Base-by-base conservation (phyloP, 1,140 invertebrate genomes). In the Drepana arcuata region DNA sequence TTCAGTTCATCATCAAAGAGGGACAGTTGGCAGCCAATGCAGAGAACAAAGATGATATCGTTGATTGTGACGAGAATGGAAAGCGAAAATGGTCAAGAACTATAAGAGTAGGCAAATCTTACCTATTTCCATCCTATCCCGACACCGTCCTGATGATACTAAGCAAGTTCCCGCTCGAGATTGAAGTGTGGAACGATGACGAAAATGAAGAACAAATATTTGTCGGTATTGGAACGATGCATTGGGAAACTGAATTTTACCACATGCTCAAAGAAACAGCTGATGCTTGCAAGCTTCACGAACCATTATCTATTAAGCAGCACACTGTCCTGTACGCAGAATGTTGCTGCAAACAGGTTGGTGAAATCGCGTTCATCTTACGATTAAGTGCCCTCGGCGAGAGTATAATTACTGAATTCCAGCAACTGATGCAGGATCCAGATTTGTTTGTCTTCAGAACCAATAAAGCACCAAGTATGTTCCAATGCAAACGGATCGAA, bases 121-220 rank as follows among this genome's bases (percentile, higher is more conserved):
- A 69, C 43, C 43, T 82, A 14, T 82, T 82, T 16, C 73, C 78
- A 14, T 70, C 71, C 12, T 80, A 74, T 41, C 67, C 78, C 26
- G 78, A 82, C 35, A 80, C 73, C 11, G 41, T 82, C 3, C 42
- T 78, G 0, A 66, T 65, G 50, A 68, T 65, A 18, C 48, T 82
- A 1, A 68, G 52, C 14, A 77, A 74, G 36, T 82, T 77, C 48
- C 78, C 78, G 7, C 37, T 82, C 18, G 71, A 82, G 39, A 64
- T 82, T 14, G 71, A 78, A 48, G 56, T 78, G 14, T 82, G 73
- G 75, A 80, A 70, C 23, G 78, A 82, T 40, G 73, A 79, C 26
- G 63, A 66, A 39, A 68, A 66, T 16, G 73, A 82, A 61, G 40
- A 56, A 1, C 55, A 73, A 32, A 70, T 69, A 49, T 79, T 71